Conservation (phyloP, 2,113 vertebrate species). For the Geococcyx californianus region DNA sequence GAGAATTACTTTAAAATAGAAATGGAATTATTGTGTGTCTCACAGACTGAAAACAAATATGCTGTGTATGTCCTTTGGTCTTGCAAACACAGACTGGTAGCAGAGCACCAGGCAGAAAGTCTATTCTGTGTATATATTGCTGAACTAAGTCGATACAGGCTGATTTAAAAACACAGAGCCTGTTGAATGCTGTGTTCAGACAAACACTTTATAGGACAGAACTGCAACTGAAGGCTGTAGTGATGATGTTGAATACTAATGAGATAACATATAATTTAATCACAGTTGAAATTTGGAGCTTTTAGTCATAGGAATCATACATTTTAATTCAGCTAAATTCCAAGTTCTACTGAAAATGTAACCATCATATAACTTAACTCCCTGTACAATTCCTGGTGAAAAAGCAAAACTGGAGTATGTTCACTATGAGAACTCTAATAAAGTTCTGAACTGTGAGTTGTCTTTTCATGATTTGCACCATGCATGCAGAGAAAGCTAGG, state of each 20-base stretch:
- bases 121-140: background rate
- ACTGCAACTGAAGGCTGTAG: background rate
- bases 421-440: background rate
- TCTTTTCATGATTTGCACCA: background rate
- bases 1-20: background rate
- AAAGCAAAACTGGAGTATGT: background rate
- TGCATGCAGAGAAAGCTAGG: background rate
- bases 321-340: background rate
- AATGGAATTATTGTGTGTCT: background rate
- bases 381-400: background rate
- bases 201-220: background rate
- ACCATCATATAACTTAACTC: background rate
- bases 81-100: background rate
- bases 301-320: background rate
- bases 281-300: background rate
- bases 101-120: background rate
- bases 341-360: background rate
- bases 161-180: background rate
- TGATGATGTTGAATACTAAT: constrained; percentile 16
- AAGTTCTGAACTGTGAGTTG: background rate
- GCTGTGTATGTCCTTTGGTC: background rate
- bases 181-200: background rate
- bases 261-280: background rate
- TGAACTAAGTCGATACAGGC: background rate
- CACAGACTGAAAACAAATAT: background rate